phyloP scores from a whole-genome alignment of 2,797 vertebrate genomes.

The Sebastes steindachneri region DNA sequence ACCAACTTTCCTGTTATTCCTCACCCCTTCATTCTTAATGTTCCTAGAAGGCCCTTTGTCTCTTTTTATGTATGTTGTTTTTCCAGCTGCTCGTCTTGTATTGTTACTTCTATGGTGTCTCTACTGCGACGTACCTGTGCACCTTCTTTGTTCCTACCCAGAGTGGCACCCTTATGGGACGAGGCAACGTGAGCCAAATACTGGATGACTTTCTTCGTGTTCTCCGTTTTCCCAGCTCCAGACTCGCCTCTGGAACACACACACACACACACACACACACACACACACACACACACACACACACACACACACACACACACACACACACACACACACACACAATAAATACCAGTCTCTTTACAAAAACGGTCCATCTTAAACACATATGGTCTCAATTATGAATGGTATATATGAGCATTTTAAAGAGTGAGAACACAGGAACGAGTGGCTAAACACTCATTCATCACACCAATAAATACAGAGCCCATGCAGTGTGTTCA shows the following conservation, averaged over 20 bases:
- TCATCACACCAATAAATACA: constrained; percentile 22
- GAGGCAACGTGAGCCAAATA: constrained; percentile 93
- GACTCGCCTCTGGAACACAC: constrained; percentile 88
- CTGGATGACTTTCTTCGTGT: constrained; percentile 97
- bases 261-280: neutral
- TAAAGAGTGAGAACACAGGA: constrained; percentile 56
- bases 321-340: constrained; percentile 53
- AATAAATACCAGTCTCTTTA: constrained; percentile 7
- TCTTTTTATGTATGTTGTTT: neutral
- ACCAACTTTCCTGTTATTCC: neutral
- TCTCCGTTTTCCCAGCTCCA: constrained; percentile 93
- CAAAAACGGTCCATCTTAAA: neutral
- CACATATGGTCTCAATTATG: constrained; percentile 37
- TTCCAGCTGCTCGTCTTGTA: neutral
- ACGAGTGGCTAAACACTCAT: constrained; percentile 35
- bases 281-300: constrained; percentile 28
- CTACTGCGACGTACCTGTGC: constrained; percentile 65
- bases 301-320: constrained; percentile 52
- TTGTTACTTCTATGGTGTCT: neutral
- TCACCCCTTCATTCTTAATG: neutral
- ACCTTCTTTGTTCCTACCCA: constrained; percentile 80
- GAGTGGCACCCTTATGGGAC: constrained; percentile 87
- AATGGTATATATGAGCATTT: constrained; percentile 19
- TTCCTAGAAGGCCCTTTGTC: neutral
- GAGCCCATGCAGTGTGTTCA: constrained; percentile 34